Base-by-base conservation (phyloP, 2,797 vertebrate genomes). In the Morelia viridis region DNA sequence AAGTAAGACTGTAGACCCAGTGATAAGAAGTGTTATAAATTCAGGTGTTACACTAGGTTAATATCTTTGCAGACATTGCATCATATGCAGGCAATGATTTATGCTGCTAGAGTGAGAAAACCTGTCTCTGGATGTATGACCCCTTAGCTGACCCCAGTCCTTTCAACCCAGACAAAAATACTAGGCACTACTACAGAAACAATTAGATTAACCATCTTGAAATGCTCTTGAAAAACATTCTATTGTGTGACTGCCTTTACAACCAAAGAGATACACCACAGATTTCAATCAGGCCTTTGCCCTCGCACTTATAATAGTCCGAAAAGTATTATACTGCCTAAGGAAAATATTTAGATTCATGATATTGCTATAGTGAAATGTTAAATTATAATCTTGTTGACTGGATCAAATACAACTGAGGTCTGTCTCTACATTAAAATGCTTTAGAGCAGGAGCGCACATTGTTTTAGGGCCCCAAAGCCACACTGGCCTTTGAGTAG, bases 201-300 rank as follows among this genome's bases (percentile, higher is more conserved):
- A 89, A 62, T 65, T 65, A 85, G 88, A 90, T 62, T 68, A 85
- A 71, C 87, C 65, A 35, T 90, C 68, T 92, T 19, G 35, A 91
- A 94, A 90, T 0, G 0, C 0, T 26, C 24, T 24, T 71, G 91
- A 13, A 50, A 80, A 83, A 85, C 92, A 88, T 8, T 90, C 80
- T 62, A 62, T 92, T 93, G 62, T 91, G 92, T 85, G 68, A 95
- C 94, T 91, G 31, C 86, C 92, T 87, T 83, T 68, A 89, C 93
- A 93, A 89, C 90, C 92, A 94, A 89, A 89, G 0, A 71, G 0
- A 41, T 87, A 87, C 50, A 60, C 71, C 57, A 50, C 71, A 62
- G 71, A 46, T 80, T 95, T 96, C 94, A 95, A 90, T 90, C 2
- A 0, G 56, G 85, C 41, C 61, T 85, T 88, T 61, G 64, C n/a